Conservation (phyloP, 2,113 vertebrate genomes). For the Sylvilagus bachmani region DNA sequence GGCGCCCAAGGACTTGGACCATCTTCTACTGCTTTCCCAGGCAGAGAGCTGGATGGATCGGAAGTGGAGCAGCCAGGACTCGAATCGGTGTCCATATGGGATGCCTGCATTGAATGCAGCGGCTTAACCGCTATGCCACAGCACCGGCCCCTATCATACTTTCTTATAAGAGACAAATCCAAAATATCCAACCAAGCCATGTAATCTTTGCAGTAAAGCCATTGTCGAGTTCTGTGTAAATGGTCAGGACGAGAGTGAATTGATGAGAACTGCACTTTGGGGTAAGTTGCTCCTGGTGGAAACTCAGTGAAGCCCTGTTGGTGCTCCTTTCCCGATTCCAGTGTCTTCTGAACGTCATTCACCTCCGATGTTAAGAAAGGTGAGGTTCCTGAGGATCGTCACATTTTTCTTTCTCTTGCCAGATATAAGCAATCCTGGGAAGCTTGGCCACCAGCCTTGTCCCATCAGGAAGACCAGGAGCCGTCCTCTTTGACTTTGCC, state of each 20-base stretch:
- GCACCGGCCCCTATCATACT: background rate
- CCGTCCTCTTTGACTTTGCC: background rate
- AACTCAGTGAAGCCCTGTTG: accelerated
- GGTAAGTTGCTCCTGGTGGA: background rate
- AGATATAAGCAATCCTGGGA: background rate
- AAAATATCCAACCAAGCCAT: background rate
- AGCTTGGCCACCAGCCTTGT: background rate
- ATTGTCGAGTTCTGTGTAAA: background rate
- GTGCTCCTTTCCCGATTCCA: background rate
- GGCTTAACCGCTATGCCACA: too few relatives aligned
- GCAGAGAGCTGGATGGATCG: too few relatives aligned
- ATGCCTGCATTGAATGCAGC: too few relatives aligned
- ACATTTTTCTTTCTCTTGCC: background rate
- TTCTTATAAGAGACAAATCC: background rate
- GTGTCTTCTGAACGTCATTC: background rate
- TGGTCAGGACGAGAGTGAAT: background rate
- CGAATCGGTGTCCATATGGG: too few relatives aligned
- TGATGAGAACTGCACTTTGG: background rate
- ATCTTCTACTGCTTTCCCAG: too few relatives aligned
- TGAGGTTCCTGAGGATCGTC: background rate
- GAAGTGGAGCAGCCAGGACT: too few relatives aligned
- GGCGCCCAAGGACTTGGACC: too few relatives aligned
- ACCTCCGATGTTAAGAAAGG: background rate
- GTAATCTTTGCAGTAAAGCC: too few relatives aligned
- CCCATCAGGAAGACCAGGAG: background rate